phyloP scores from a whole-genome alignment of 2,888 invertebrate genomes.

The Tinea trinotella region DNA sequence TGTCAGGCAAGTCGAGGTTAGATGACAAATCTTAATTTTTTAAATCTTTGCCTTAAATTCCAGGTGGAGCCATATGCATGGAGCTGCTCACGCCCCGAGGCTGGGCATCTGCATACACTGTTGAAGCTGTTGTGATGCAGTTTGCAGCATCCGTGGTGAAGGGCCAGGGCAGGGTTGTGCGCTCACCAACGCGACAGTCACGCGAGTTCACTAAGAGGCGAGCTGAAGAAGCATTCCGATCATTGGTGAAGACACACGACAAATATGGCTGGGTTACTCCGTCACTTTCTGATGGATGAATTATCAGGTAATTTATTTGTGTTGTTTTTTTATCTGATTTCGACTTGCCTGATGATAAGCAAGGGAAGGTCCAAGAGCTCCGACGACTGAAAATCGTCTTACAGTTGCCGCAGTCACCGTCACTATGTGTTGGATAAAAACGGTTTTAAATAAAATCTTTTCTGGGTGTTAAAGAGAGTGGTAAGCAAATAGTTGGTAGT shows the following conservation, averaged over 20 bases:
- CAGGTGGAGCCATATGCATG: slow-evolving; percentile 90
- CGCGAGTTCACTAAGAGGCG: slow-evolving; percentile 84
- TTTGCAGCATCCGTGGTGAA: slow-evolving; percentile 91
- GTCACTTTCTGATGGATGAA: slow-evolving; percentile 86
- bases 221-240: slow-evolving; percentile 91
- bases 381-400: no score
- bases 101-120: slow-evolving; percentile 90
- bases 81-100: slow-evolving; percentile 88
- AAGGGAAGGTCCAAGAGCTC: no score
- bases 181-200: slow-evolving; percentile 81
- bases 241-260: slow-evolving; percentile 90
- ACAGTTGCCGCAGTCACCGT: no score
- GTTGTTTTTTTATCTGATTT: not conserved
- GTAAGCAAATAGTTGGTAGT: no score
- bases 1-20: no score
- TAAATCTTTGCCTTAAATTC: slow-evolving; percentile 18
- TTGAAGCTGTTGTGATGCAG: slow-evolving; percentile 91
- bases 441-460: no score
- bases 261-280: slow-evolving; percentile 95
- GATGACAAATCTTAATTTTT: no score
- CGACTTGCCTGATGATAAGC: not conserved
- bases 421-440: no score
- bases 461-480: slow-evolving; percentile 2
- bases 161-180: slow-evolving; percentile 87
- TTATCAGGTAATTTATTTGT: slow-evolving; percentile 27